Evolutionary conservation across 2,113 vertebrate genomes (phyloP), one percentile per base, ranked within the genome.

Genomic region (Martes martes): DNA sequence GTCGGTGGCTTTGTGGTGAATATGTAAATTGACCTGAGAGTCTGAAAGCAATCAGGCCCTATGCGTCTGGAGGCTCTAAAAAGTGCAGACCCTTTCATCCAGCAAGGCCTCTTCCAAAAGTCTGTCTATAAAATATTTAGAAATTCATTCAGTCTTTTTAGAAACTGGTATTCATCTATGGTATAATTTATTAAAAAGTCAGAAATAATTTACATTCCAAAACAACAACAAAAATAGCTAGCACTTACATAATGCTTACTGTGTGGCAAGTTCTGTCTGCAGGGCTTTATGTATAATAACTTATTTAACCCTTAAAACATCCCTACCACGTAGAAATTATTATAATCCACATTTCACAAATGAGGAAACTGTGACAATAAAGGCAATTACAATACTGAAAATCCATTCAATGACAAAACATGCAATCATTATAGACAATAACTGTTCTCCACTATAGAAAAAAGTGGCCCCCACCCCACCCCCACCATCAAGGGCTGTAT

Each of bases 161-260:
- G 92, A 95, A 63, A 23, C 3, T 74, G 28, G 57, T 92, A 21
- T 76, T 82, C 21, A 88, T 89, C 78, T 84, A 50, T 19, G 83
- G 6, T 59, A 88, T 69, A 78, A 87, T 82, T 95, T 89, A 94
- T 87, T 83, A 76, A 26, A 65, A 85, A 94, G 67, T 95, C 57
- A 91, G 81, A 74, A 78, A 71, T 88, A 2, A 63, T 55, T 92
- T 63, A 80, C 50, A 85, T 95, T 80, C 69, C 31, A 78, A 91
- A 92, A 95, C 31, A 71, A 95, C 31, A 71, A 71, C 11, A 80
- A 86, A 16, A 74, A 57, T 47, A 82, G 65, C 50, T 45, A 78
- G 50, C 39, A 67, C 11, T 59, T 88, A 74, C 2, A 28, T 23
- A 2, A 28, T 28, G 19, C 39, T 42, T 42, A 42, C 52, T 11